Evolutionary conservation across 2,888 invertebrate species (phyloP).

Genomic region (Drosophila emarginata): DNA sequence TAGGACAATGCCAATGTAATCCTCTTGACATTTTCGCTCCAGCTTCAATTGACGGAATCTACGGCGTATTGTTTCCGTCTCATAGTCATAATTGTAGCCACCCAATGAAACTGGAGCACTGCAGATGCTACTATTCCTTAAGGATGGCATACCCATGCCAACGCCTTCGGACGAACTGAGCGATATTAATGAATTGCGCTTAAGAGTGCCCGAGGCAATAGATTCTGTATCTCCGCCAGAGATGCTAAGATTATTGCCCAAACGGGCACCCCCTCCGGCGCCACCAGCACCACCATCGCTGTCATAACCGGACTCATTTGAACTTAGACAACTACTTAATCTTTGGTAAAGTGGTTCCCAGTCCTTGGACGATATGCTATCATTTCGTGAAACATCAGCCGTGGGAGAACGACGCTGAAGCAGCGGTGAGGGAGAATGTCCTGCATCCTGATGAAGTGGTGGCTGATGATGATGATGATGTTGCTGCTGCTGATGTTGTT

Average conservation of each 20-base stretch:
- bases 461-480: slow-evolving; percentile 80
- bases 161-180: slow-evolving; percentile 79
- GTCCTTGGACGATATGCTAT: slow-evolving; percentile 84
- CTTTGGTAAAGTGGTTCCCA: slow-evolving; percentile 86
- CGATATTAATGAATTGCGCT: slow-evolving; percentile 80
- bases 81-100: slow-evolving; percentile 83
- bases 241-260: slow-evolving; percentile 80
- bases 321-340: slow-evolving; percentile 89
- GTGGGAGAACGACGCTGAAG: slow-evolving; percentile 81
- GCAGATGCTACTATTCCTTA: slow-evolving; percentile 70
- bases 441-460: slow-evolving; percentile 69
- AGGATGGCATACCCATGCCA: slow-evolving; percentile 49
- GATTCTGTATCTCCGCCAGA: slow-evolving; percentile 81
- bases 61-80: slow-evolving; percentile 84
- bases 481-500: slow-evolving; percentile 64
- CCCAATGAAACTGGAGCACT: slow-evolving; percentile 81
- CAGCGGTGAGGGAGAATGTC: slow-evolving; percentile 62
- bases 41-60: slow-evolving; percentile 87
- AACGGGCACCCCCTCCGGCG: slow-evolving; percentile 80
- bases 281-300: slow-evolving; percentile 89
- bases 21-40: slow-evolving; percentile 86
- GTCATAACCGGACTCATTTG: slow-evolving; percentile 92
- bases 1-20: slow-evolving; percentile 88
- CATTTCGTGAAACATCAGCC: slow-evolving; percentile 82
- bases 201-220: slow-evolving; percentile 80